Evolutionary conservation across 2,888 invertebrate genomes (phyloP).

Genomic region (Blastobasis adustella): DNA sequence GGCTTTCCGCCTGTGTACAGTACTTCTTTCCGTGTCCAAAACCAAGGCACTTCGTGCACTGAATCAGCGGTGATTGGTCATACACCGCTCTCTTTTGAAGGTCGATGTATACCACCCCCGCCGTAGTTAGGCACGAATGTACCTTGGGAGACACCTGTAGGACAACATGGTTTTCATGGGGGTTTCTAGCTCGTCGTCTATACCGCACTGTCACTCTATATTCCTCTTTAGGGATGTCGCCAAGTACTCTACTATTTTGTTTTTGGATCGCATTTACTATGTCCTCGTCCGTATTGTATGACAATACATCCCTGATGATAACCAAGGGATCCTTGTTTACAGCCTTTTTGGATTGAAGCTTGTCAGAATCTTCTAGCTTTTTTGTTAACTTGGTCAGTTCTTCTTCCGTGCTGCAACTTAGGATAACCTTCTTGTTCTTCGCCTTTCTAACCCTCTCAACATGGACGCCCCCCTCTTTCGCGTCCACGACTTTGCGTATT

Average conservation of each 20-base stretch:
- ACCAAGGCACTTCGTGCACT: background rate
- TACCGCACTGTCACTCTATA: background rate
- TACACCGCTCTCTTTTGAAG: background rate
- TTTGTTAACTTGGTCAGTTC: background rate
- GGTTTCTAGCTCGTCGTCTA: background rate
- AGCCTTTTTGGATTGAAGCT: background rate
- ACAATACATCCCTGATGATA: background rate
- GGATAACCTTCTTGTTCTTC: slow-evolving; percentile 4
- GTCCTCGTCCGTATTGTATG: background rate
- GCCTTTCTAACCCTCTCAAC: slow-evolving; percentile 4
- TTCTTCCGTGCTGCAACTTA: slow-evolving; percentile 1
- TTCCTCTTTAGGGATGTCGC: background rate
- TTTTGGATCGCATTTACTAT: background rate
- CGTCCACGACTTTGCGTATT: slow-evolving; percentile 1
- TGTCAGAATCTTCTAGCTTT: background rate
- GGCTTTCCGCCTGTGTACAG: too few relatives aligned
- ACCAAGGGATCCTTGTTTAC: background rate
- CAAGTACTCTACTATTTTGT: background rate
- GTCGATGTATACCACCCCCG: background rate
- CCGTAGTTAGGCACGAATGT: background rate
- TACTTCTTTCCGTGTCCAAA: background rate
- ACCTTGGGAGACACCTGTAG: background rate
- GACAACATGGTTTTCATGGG: background rate
- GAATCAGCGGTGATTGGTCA: background rate
- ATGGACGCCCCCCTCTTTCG: background rate